Evolutionary conservation across 1,140 invertebrate genomes (phyloP).

Genomic region (Drosophila lacteicornis): DNA sequence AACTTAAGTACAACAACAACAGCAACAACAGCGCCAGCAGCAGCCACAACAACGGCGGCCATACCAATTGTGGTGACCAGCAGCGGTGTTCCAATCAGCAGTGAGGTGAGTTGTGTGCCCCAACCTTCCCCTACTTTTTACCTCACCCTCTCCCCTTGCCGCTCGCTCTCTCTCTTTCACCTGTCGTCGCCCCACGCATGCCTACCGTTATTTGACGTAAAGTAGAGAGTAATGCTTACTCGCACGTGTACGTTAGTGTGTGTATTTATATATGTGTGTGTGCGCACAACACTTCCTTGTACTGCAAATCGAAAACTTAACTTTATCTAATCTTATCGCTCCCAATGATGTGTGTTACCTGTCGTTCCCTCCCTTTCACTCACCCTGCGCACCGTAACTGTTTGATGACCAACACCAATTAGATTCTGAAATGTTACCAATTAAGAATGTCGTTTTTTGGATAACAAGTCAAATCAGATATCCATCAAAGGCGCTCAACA

Average conservation of each 20-base stretch:
- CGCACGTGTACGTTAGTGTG: slow-evolving; percentile 27
- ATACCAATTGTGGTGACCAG: slow-evolving; percentile 76
- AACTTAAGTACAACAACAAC: slow-evolving; percentile 77
- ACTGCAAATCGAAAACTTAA: slow-evolving; percentile 29
- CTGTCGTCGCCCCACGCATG: slow-evolving; percentile 21
- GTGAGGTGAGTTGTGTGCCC: slow-evolving; percentile 71
- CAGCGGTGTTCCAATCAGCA: slow-evolving; percentile 63
- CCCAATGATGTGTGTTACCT: slow-evolving; percentile 46
- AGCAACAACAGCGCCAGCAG: slow-evolving; percentile 40
- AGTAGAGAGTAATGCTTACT: slow-evolving; percentile 36
- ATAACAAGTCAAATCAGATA: slow-evolving; percentile 40
- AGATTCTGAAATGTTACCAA: slow-evolving; percentile 50
- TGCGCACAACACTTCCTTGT: slow-evolving; percentile 26
- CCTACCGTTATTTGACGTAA: slow-evolving; percentile 32
- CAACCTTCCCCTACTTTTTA: neutral
- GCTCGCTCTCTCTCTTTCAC: slow-evolving; percentile 1
- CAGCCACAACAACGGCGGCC: slow-evolving; percentile 45
- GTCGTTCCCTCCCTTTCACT: neutral
- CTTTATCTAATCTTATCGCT: slow-evolving; percentile 57
- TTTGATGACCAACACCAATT: slow-evolving; percentile 67
- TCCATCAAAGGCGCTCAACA: slow-evolving; percentile 14
- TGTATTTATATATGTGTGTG: neutral
- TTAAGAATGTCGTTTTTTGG: slow-evolving; percentile 23
- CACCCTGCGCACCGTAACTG: slow-evolving; percentile 5
- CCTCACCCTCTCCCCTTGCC: slow-evolving; percentile 3